phyloP scores from a whole-genome alignment of 2,888 invertebrate species.

The Tuberolachnus salignus region DNA sequence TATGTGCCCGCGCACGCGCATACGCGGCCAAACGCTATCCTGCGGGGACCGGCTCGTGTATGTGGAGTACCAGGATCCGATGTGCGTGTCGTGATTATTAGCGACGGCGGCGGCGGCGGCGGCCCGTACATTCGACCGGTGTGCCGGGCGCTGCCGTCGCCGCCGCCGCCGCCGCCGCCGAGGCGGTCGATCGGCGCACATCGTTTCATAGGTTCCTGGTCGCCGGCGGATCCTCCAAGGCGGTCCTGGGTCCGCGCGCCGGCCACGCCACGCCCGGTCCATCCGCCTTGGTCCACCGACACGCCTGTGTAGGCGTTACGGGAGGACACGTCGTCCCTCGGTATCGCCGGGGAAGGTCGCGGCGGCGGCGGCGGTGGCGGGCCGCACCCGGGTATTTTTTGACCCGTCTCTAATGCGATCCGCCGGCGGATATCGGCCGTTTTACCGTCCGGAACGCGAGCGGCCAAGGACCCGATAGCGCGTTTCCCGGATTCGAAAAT shows the following conservation, averaged over 20 bases:
- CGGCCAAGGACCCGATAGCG: too few species aligned
- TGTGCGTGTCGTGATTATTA: background rate
- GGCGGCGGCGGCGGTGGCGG: too few species aligned
- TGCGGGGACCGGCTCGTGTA: conserved; percentile 55
- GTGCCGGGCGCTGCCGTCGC: background rate
- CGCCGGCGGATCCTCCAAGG: conserved; percentile 51
- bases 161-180: background rate
- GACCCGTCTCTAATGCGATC: too few species aligned
- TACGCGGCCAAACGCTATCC: background rate
- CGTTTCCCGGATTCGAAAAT: too few species aligned
- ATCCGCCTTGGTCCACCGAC: conserved; percentile 54
- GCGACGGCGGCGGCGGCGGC: background rate
- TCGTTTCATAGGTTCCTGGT: conserved; percentile 18
- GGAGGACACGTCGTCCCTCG: conserved; percentile 51
- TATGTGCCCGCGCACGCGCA: too few species aligned
- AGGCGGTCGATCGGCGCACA: background rate
- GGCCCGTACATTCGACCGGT: background rate
- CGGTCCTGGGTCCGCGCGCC: conserved; percentile 51
- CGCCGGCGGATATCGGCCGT: too few species aligned
- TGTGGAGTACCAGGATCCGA: conserved; percentile 36
- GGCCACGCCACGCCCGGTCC: conserved; percentile 55
- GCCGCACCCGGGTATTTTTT: conserved; percentile 15
- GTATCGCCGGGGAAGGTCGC: conserved; percentile 47
- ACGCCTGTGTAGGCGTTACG: conserved; percentile 56
- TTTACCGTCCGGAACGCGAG: too few species aligned